Evolutionary conservation across 2,113 vertebrate species (phyloP), one percentile per base, ranked within the genome.

Genomic region (Struthidea cinerea): DNA sequence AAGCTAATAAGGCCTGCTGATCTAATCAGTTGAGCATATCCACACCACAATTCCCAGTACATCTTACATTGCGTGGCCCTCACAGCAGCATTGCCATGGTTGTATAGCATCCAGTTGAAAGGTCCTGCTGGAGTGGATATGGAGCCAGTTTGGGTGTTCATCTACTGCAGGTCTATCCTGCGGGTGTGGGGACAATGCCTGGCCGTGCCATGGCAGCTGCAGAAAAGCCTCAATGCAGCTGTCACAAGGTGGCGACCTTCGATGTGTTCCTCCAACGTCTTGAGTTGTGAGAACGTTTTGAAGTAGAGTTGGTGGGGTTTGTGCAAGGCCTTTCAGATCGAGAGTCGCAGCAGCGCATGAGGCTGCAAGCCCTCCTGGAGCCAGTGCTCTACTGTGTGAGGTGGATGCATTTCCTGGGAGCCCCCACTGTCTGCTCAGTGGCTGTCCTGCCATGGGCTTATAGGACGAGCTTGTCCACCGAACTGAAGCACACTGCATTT

Each of bases 201-300:
- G 7, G 39, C 47, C 3, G 16, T 15, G 32, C 71, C 68, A 23
- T 5, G 3, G 9, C 35, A 24, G 56, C 68, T 32, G 61, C 50
- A 65, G 46, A 21, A 39, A 33, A 61, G 65, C 13, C 78, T 24
- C 56, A 30, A 22, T 0, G 16, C 19, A 30, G 84, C 2, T n/a
- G 85, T 86, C 95, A 93, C 94, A 63, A 95, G 94, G 79, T 96
- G 96, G 96, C 90, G 76, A 95, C 60, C 85, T 64, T 44, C 37
- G 68, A 96, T 21, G 23, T 9, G 5, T 26, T 65, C 67, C 52
- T 27, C 59, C 47, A 8, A 80, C 39, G 23, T 27, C 41, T 22
- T 16, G 35, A 5, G 14, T 4, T n/a, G 30, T 2, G 9, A 59
- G 30, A 30, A 20, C 35, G 13, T 33, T 32, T 32, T 10, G 39